phyloP scores from a whole-genome alignment of 2,113 vertebrate genomes.

The Peucedramus taeniatus region DNA sequence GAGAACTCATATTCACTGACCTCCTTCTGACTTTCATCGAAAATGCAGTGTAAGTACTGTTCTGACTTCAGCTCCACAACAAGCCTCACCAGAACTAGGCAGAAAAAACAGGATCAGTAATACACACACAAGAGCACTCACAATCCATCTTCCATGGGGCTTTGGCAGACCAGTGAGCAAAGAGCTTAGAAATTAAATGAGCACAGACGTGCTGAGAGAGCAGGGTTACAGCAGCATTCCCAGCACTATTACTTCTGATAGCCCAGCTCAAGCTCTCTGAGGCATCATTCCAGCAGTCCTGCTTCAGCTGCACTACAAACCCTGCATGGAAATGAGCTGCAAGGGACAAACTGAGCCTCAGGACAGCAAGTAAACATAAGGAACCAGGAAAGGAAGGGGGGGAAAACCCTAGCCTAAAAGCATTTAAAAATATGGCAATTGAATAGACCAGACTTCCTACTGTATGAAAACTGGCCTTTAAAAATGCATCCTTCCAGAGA shows the following conservation, averaged over 20 bases:
- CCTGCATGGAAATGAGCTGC: not conserved
- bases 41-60: constrained; percentile 70
- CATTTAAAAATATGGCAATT: not conserved
- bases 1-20: constrained; percentile 69
- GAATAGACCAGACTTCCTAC: not conserved
- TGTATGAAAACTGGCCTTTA: not conserved
- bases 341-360: not conserved
- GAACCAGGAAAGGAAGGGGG: not conserved
- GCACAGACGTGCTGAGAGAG: not conserved
- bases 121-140: not conserved
- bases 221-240: not conserved
- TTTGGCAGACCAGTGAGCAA: not conserved
- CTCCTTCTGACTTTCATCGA: constrained; percentile 84
- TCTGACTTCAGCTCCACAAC: constrained; percentile 81
- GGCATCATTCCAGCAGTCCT: not conserved
- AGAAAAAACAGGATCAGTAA: constrained; percentile 34
- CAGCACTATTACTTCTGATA: not conserved
- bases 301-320: not conserved
- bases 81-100: constrained; percentile 85
- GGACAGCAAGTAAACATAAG: not conserved
- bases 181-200: not conserved
- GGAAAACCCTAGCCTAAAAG: not conserved
- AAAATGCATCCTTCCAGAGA: not conserved
- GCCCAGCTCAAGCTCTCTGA: not conserved
- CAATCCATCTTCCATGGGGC: not conserved